These are phyloP conservation scores for Apoda limacodes DNA, from an alignment of 2,888 invertebrate species.

Conservation along the genomic window DNA sequence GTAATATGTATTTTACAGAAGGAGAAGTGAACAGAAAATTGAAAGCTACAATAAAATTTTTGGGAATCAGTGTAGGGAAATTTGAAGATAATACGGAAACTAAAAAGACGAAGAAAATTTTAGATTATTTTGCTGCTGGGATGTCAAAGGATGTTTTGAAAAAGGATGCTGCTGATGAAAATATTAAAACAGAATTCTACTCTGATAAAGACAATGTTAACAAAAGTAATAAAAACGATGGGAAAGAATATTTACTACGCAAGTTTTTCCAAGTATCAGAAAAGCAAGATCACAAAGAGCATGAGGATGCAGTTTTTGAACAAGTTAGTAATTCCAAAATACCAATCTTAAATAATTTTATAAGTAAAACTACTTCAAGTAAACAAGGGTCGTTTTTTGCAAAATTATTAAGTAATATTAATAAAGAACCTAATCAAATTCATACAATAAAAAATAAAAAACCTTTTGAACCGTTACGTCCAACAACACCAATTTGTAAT, in stretches of 20 bases:
- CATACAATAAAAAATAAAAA: constrained; percentile 13
- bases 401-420: constrained; percentile 35
- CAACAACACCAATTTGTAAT: constrained; percentile 36
- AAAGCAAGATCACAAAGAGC: constrained; percentile 15
- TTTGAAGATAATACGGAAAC: constrained; percentile 72
- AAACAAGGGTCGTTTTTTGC: constrained; percentile 63
- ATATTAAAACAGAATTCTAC: constrained; percentile 11
- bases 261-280: constrained; percentile 34
- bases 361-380: constrained; percentile 34
- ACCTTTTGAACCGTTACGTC: constrained; percentile 16
- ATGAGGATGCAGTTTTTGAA: constrained; percentile 2
- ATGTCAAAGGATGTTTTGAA: constrained; percentile 30
- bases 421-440: constrained; percentile 6
- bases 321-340: constrained; percentile 8
- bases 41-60: constrained; percentile 72
- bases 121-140: constrained; percentile 67
- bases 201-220: constrained; percentile 3
- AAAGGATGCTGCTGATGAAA: constrained; percentile 19
- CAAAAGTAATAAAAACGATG: constrained; percentile 22
- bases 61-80: constrained; percentile 84
- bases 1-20: constrained; percentile 32
- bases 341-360: constrained; percentile 11
- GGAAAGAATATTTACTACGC: constrained; percentile 39
- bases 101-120: constrained; percentile 67
- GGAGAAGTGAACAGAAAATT: constrained; percentile 42